phyloP scores from a whole-genome alignment of 2,888 invertebrate genomes.

The Ecliptopera silaceata region DNA sequence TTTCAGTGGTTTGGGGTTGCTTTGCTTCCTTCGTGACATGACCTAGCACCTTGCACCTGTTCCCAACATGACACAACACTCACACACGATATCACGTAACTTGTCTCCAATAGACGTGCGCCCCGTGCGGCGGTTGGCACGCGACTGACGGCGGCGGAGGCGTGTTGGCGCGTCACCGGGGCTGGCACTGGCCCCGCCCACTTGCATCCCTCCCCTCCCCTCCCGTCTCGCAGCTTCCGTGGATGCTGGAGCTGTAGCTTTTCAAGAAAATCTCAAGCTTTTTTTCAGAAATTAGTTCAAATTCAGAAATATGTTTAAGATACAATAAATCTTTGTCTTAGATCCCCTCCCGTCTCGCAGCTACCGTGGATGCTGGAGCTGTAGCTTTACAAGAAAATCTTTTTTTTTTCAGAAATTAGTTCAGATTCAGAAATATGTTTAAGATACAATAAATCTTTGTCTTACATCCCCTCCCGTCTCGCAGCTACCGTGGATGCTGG shows the following conservation, averaged over 20 bases:
- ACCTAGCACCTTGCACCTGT: constrained; percentile 63
- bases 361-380: constrained; percentile 42
- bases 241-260: constrained; percentile 41
- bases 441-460: too few species aligned
- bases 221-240: constrained; percentile 38
- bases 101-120: constrained; percentile 43
- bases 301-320: too few species aligned
- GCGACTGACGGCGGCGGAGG: constrained; percentile 55
- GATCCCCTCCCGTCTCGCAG: constrained; percentile 40
- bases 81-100: constrained; percentile 29
- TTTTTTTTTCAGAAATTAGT: constrained; percentile 5
- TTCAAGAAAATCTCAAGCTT: constrained; percentile 8
- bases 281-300: not conserved
- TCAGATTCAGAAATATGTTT: too few species aligned
- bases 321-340: too few species aligned
- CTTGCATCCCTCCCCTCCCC: constrained; percentile 45
- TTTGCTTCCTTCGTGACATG: constrained; percentile 98
- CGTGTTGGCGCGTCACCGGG: constrained; percentile 42
- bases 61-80: constrained; percentile 72
- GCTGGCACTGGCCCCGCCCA: constrained; percentile 57
- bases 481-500: constrained; percentile 41
- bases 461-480: constrained; percentile 44
- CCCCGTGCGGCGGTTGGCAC: constrained; percentile 48
- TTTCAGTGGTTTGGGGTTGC: constrained; percentile 97
- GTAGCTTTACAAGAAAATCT: constrained; percentile 17